phyloP scores from a whole-genome alignment of 1,140 invertebrate species.

The Trichonephila clavata region DNA sequence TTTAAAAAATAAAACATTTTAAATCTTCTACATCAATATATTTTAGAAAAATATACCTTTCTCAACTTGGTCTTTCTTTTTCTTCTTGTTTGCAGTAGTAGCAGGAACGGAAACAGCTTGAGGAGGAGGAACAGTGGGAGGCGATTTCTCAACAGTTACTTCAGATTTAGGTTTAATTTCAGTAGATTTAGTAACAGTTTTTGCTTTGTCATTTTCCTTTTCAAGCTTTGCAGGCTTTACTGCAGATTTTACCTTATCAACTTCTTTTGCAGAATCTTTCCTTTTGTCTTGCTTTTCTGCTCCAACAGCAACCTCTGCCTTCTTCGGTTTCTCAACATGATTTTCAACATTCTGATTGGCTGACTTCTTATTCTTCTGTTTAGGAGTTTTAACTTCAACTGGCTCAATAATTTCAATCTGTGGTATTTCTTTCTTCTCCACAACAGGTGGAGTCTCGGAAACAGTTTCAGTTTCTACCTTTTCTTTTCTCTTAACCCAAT shows the following conservation, averaged over 20 bases:
- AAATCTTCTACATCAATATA: no score
- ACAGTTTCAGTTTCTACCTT: slow-evolving; percentile 22
- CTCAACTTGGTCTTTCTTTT: slow-evolving; percentile 69
- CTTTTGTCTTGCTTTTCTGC: slow-evolving; percentile 45
- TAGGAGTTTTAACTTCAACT: slow-evolving; percentile 54
- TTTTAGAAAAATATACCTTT: slow-evolving; percentile 47
- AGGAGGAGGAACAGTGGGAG: not conserved
- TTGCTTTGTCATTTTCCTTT: not conserved
- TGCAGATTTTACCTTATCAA: not conserved
- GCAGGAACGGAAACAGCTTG: slow-evolving; percentile 23
- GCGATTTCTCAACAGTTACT: not conserved
- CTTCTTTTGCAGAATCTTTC: slow-evolving; percentile 8
- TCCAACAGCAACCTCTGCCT: slow-evolving; percentile 43
- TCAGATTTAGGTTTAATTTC: slow-evolving; percentile 22
- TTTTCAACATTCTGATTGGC: not conserved
- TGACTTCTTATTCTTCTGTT: slow-evolving; percentile 57
- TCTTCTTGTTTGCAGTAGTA: slow-evolving; percentile 45
- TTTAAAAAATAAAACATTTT: no score
- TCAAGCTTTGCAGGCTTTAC: not conserved
- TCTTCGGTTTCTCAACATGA: slow-evolving; percentile 18
- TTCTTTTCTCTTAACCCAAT: slow-evolving; percentile 63
- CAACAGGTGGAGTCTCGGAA: not conserved
- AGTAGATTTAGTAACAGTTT: not conserved
- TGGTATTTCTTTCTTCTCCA: slow-evolving; percentile 43
- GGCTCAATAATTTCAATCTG: slow-evolving; percentile 64